Evolutionary conservation across 2,888 invertebrate species (phyloP).

Genomic region (Zygothrica quintamaculata): DNA sequence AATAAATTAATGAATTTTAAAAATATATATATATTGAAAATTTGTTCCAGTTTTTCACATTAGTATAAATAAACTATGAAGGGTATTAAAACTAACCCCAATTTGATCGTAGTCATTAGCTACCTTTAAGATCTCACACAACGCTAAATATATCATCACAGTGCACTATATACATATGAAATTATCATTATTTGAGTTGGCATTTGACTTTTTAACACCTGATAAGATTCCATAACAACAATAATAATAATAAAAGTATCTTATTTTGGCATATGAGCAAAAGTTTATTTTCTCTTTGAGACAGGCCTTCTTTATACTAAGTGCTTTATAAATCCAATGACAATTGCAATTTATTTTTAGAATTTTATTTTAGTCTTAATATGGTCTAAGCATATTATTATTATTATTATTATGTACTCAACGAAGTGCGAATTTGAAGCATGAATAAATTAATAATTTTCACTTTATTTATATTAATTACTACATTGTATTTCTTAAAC

Average conservation of each 20-base stretch:
- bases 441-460: too few species aligned
- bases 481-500: too few species aligned
- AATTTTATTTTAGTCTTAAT: slow-evolving; percentile 42
- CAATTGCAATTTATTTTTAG: slow-evolving; percentile 45
- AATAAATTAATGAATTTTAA: not conserved
- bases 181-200: slow-evolving; percentile 47
- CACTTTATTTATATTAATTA: too few species aligned
- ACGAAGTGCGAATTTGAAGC: too few species aligned
- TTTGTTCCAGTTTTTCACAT: slow-evolving; percentile 54
- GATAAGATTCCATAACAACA: slow-evolving; percentile 72
- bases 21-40: slow-evolving; percentile 12
- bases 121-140: slow-evolving; percentile 35
- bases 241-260: slow-evolving; percentile 53
- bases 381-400: slow-evolving; percentile 25
- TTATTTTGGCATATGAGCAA: slow-evolving; percentile 52
- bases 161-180: slow-evolving; percentile 25
- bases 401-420: not conserved
- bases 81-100: slow-evolving; percentile 19
- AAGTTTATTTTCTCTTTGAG: slow-evolving; percentile 54
- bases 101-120: slow-evolving; percentile 16
- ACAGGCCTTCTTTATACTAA: slow-evolving; percentile 9
- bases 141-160: slow-evolving; percentile 26
- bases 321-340: slow-evolving; percentile 20
- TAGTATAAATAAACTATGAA: slow-evolving; percentile 68
- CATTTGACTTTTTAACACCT: slow-evolving; percentile 70